These are phyloP conservation scores for Clamator glandarius DNA, from an alignment of 2,797 vertebrate genomes.

Conservation along the genomic window DNA sequence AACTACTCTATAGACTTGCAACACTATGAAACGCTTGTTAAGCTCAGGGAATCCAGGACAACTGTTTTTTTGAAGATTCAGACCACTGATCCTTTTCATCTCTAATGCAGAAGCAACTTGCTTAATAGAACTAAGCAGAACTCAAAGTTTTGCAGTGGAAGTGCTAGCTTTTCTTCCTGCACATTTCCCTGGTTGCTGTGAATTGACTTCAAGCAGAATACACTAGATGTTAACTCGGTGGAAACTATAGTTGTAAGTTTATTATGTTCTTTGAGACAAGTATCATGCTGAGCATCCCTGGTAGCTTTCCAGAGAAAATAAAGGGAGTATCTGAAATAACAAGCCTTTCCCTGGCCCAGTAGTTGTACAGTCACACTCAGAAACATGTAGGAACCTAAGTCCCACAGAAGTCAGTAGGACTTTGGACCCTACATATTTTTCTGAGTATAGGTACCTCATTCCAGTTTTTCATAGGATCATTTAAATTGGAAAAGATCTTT, in stretches of 20 bases:
- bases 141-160: background rate
- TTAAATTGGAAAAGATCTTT: too few relatives aligned
- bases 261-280: background rate
- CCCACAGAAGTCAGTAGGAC: background rate
- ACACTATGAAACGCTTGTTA: background rate
- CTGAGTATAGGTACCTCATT: background rate
- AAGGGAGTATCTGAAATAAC: background rate
- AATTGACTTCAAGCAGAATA: background rate
- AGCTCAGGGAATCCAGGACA: background rate
- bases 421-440: background rate
- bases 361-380: background rate
- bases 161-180: background rate
- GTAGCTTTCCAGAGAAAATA: background rate
- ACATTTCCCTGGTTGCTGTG: background rate
- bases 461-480: background rate
- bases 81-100: background rate
- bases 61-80: fast-evolving
- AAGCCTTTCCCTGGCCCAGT: background rate
- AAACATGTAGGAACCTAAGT: background rate
- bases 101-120: background rate
- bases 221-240: background rate
- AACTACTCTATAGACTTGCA: background rate
- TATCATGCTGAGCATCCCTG: background rate
- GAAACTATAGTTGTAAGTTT: background rate
- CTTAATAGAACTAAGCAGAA: background rate